Conservation (phyloP, 2,113 vertebrate genomes). For the Chamaetylas fuelleborni region DNA sequence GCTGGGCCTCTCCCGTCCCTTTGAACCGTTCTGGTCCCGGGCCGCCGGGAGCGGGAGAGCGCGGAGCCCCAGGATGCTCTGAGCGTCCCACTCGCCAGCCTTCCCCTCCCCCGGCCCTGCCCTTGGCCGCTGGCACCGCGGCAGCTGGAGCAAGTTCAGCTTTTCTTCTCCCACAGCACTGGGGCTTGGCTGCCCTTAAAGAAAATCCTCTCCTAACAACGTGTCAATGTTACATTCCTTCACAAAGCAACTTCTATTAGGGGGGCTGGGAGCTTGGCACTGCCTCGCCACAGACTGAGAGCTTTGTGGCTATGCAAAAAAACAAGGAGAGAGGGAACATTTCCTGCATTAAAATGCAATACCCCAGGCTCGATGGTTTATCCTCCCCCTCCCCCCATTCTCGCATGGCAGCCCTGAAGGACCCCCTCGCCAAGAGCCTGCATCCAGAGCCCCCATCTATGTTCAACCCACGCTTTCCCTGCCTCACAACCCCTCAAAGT, state of each 20-base stretch:
- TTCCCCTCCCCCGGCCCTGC: not conserved
- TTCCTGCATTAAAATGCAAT: slow-evolving; percentile 81
- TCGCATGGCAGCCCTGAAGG: not conserved
- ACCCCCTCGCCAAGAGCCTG: not conserved
- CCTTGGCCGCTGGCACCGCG: slow-evolving; percentile 52
- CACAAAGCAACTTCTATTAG: slow-evolving; percentile 82
- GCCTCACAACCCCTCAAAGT: not conserved
- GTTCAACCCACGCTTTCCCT: not conserved
- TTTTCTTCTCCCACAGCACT: slow-evolving; percentile 64
- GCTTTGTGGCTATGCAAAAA: slow-evolving; percentile 76
- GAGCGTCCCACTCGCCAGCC: not conserved
- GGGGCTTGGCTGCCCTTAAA: slow-evolving; percentile 78
- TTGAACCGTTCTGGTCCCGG: slow-evolving; percentile 6
- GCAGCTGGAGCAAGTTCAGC: slow-evolving; percentile 58
- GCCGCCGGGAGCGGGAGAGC: not conserved
- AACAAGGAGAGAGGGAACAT: slow-evolving; percentile 71
- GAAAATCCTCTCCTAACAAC: slow-evolving; percentile 79
- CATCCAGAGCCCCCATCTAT: not conserved
- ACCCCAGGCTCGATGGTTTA: slow-evolving; percentile 26
- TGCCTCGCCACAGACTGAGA: slow-evolving; percentile 75
- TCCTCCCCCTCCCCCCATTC: not conserved
- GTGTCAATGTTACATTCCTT: slow-evolving; percentile 81
- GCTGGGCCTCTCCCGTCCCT: slow-evolving; percentile 1
- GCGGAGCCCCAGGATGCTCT: not conserved
- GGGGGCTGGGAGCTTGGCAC: slow-evolving; percentile 75